Percentiles rank a stretch among this genome's conserved stretches.
These are phyloP conservation scores for Tyrophagus putrescentiae DNA, from an alignment of 1,140 invertebrate genomes.

Conservation along the genomic window DNA sequence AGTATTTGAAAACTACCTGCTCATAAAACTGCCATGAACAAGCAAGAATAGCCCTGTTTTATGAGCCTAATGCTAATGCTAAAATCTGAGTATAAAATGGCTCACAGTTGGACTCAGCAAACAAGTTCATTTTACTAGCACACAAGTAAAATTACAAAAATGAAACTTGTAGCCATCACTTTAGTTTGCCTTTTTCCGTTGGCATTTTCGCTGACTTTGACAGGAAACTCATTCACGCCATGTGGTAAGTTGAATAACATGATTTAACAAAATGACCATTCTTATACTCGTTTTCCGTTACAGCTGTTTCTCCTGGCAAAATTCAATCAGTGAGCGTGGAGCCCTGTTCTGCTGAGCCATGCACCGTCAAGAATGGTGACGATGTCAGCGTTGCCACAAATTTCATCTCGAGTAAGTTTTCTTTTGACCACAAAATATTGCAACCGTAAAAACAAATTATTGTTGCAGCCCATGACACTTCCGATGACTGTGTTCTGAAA, in stretches of 20 bases:
- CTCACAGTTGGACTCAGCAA: too few relatives aligned
- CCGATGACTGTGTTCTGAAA: background rate
- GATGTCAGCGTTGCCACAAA: background rate
- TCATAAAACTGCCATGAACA: too few relatives aligned
- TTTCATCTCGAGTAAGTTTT: background rate
- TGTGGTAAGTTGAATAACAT: background rate
- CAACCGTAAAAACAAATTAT: too few relatives aligned
- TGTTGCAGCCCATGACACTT: background rate
- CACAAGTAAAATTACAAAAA: too few relatives aligned
- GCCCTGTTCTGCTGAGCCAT: background rate
- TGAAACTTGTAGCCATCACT: too few relatives aligned
- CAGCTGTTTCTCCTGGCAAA: background rate
- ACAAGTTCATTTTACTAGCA: too few relatives aligned
- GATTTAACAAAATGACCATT: background rate
- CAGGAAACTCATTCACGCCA: background rate
- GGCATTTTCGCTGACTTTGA: background rate
- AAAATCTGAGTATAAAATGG: too few relatives aligned
- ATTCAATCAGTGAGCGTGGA: background rate
- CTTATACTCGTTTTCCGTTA: background rate
- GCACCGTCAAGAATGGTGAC: slow-evolving; percentile 4
- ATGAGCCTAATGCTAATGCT: too few relatives aligned
- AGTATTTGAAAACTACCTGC: too few relatives aligned
- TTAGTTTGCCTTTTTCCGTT: background rate
- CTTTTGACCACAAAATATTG: background rate
- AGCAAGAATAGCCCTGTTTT: too few relatives aligned